Percentiles rank a stretch among this genome's conserved stretches.
Evolutionary conservation across 1,140 invertebrate species (phyloP).

Genomic region (Drosophila biarmipes): DNA sequence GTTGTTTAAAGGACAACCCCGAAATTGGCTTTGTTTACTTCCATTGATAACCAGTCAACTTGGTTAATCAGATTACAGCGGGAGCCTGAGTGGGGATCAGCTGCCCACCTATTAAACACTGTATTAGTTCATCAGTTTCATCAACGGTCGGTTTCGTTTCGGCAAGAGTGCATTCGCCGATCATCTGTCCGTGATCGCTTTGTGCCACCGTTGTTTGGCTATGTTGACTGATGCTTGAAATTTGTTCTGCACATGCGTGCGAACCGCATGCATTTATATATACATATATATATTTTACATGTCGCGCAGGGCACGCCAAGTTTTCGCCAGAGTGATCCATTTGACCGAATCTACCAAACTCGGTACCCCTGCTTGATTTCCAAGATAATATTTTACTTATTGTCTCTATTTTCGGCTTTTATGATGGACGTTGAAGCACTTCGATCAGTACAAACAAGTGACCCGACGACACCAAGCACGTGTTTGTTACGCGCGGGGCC

Average conservation of each 20-base stretch:
- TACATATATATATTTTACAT: no score
- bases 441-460: no score
- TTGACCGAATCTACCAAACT: no score
- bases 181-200: slow-evolving; percentile 19
- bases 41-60: slow-evolving; percentile 30
- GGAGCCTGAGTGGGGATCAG: slow-evolving; percentile 23
- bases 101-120: slow-evolving; percentile 23
- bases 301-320: no score
- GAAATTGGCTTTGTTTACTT: slow-evolving; percentile 15
- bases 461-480: no score
- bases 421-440: no score
- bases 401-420: no score
- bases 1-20: slow-evolving; percentile 32
- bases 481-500: no score
- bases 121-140: slow-evolving; percentile 4
- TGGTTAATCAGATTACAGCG: slow-evolving; percentile 35
- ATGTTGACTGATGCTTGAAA: no score
- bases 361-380: no score
- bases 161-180: background rate
- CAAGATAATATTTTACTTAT: no score
- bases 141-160: slow-evolving; percentile 20
- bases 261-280: slow-evolving; percentile 12
- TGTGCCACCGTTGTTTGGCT: background rate
- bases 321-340: no score
- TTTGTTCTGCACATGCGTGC: background rate